A percentile compares a stretch with the other conserved stretches of the same genome.
Evolutionary conservation across 53 echinoderm and acorn worm species (phyloP).

Genomic region (Astropecten irregularis): DNA sequence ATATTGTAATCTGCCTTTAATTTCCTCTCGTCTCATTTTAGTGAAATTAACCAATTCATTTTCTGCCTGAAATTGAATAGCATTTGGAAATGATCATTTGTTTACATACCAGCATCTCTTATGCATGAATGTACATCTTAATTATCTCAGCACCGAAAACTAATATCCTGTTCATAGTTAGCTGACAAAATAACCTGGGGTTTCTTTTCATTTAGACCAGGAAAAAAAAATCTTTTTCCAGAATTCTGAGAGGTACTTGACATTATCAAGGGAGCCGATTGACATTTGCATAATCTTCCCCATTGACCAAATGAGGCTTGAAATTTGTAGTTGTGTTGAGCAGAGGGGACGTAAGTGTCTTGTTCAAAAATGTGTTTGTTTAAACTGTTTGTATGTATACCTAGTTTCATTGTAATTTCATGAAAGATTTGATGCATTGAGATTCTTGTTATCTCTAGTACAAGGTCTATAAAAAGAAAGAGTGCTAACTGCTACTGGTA

Average conservation of each 20-base stretch:
- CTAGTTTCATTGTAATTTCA: no score
- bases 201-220: neutral
- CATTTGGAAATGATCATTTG: constrained; percentile 8
- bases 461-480: no score
- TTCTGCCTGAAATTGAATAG: constrained; percentile 9
- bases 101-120: constrained; percentile 15
- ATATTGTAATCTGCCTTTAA: no score
- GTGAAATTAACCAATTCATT: no score
- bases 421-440: no score
- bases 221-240: neutral
- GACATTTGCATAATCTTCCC: constrained; percentile 46
- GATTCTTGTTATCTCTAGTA: no score
- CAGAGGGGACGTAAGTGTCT: no score
- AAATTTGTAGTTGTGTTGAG: no score
- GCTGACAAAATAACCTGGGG: constrained; percentile 52
- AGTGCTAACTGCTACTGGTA: no score
- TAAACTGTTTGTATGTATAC: no score
- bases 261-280: constrained; percentile 24
- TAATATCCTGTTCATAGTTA: constrained; percentile 50
- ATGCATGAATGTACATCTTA: constrained; percentile 49
- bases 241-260: constrained; percentile 17
- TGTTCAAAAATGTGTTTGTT: no score
- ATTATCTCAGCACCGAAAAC: constrained; percentile 32
- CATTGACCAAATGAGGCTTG: constrained; percentile 52
- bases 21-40: no score